Base-by-base conservation (phyloP, 2,888 invertebrate genomes). In the Tetranychus truncatus region DNA sequence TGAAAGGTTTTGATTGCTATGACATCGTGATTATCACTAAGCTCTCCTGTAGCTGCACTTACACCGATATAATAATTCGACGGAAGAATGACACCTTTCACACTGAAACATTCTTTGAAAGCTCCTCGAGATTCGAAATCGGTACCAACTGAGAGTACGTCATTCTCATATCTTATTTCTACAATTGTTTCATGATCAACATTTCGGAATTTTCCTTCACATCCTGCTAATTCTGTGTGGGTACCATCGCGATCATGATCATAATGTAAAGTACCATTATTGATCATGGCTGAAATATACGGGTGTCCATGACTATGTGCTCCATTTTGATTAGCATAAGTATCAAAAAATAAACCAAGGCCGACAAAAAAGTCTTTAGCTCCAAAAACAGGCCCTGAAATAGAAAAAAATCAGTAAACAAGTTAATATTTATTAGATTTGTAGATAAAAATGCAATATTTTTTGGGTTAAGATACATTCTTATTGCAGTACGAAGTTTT, bases 221-320 rank as follows among this genome's bases (percentile, higher is more conserved):
- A 99, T 45, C 99, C 99, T 20, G 95, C 90, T 18, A 99, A 83
- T 84, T 96, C 93, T 0, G 97, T 97, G 83, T 95, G 95, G 0
- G 97, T 97, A 72, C 99, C 99, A 85, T 99, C 99, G 71, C 91
- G 86, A 82, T 99, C 99, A 83, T 99, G 99, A 84, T 99, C 99
- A 83, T 99, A 99, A 82, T 90, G 89, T 77, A 93, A 85, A 1
- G 90, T 87, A 20, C 99, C 99, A 84, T 99, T 97, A 84, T 94
- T 96, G 3, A 99, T 87, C 96, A 97, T 99, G 4, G 92, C 95
- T 75, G 96, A 96, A 80, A 99, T 89, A 84, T 92, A 99, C 0
- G 99, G 99, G 86, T 99, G 97, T 81, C 92, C 91, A 83, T 97
- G 97, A 86, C 95, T 95, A 82, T 99, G 97, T 21, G 92, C 92